Evolutionary conservation across 2,888 invertebrate species (phyloP), one percentile per base, ranked within the genome.

Genomic region (Napeogenes inachia): DNA sequence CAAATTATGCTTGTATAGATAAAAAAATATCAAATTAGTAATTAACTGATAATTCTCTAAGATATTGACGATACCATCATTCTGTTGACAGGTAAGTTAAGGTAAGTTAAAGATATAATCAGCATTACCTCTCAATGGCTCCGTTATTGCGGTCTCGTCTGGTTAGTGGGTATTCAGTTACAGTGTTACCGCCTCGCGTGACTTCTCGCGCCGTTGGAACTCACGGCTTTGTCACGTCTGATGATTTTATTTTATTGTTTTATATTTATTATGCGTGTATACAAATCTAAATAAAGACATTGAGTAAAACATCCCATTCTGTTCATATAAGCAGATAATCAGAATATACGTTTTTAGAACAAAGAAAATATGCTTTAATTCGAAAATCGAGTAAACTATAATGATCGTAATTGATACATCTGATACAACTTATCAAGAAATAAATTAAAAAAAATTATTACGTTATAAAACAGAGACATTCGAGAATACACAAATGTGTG

Each of bases 81-180:
- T 4, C 50, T 8, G 50, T 50, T 50, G 50, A 50, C 50, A 50
- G 50, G 30, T 50, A 30, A 50, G 30, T 50, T 50, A 50, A 50
- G 50, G 30, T 50, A 30, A 50, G 30, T 50, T 50, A 50, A 56
- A 56, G 50, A 21, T 45, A 45, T 13, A n/a, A 35, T 35, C 35
- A 50, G 38, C 50, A 38, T 32, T 62, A 55, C 60, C 33, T 59
- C 56, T 45, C 35, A 21, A 45, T 42, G 62, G 58, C 56, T 47
- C 56, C 47, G 54, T 66, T 62, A 64, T 56, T 61, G 66, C 58
- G 66, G 66, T 66, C 54, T 46, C 59, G 57, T 59, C 61, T 56
- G 35, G 64, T 66, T 57, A 61, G 55, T 45, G 38, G 54, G 57
- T 56, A 54, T 61, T 63, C 54, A 58, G 53, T 60, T 65, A 58